Percentiles rank a stretch among this genome's conserved stretches.
Evolutionary conservation across 2,888 invertebrate genomes (phyloP).

Genomic region (Cordilura impudica): DNA sequence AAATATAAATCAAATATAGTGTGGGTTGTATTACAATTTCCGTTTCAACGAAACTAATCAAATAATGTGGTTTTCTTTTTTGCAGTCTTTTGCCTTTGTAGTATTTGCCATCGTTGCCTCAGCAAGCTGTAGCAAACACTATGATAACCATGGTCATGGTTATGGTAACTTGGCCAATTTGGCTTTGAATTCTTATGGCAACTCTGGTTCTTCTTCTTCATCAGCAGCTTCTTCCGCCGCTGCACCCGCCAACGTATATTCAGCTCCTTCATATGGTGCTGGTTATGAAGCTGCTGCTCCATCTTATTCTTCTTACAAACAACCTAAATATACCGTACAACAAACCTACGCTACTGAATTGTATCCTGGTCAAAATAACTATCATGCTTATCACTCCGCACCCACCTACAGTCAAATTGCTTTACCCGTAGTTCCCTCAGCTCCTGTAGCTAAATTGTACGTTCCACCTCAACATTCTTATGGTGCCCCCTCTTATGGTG

Average conservation of each 20-base stretch:
- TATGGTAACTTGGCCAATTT: constrained; percentile 32
- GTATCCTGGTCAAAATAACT: constrained; percentile 70
- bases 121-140: constrained; percentile 62
- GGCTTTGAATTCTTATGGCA: constrained; percentile 26
- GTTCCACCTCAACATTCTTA: constrained; percentile 65
- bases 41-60: constrained; percentile 61
- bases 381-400: constrained; percentile 68
- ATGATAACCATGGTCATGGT: constrained; percentile 34
- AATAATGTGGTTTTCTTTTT: constrained; percentile 51
- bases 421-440: constrained; percentile 68
- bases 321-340: constrained; percentile 63
- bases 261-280: constrained; percentile 10
- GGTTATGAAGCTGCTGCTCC: constrained; percentile 42
- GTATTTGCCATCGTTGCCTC: constrained; percentile 66
- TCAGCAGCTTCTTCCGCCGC: constrained; percentile 53
- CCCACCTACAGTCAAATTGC: constrained; percentile 69
- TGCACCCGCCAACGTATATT: constrained; percentile 15
- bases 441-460: constrained; percentile 71
- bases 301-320: neutral
- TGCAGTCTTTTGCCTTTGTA: constrained; percentile 68
- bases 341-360: constrained; percentile 68
- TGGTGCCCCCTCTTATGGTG: constrained; percentile 37
- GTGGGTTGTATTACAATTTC: constrained; percentile 8
- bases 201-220: neutral
- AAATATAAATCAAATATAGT: neutral